Percentiles rank a stretch among this genome's conserved stretches.
Conservation (phyloP, 2,113 vertebrate genomes). For the Chionis minor region DNA sequence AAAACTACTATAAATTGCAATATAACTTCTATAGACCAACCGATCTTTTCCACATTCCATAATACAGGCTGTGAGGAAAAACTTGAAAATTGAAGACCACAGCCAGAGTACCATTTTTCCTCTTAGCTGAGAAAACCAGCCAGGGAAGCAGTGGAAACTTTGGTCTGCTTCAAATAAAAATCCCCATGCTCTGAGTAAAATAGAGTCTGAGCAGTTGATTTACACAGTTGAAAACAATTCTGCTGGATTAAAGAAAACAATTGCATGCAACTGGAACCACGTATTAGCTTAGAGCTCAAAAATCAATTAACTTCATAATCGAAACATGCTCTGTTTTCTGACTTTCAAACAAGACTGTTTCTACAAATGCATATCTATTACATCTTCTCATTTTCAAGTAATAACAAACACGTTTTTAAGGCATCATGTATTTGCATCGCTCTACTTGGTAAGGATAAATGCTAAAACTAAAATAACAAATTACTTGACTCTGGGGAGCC, state of each 20-base stretch:
- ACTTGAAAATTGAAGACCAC: constrained; percentile 22
- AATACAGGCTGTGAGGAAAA: neutral
- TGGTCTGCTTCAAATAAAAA: neutral
- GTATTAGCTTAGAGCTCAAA: neutral
- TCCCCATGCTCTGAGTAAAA: neutral
- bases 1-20: neutral
- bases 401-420: neutral
- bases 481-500: neutral
- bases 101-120: constrained; percentile 1
- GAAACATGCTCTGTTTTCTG: constrained; percentile 24
- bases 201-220: neutral
- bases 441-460: constrained; percentile 6
- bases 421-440: neutral
- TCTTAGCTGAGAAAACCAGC: neutral
- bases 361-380: neutral
- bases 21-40: neutral
- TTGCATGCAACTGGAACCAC: neutral
- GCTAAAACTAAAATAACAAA: neutral
- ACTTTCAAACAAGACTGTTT: neutral
- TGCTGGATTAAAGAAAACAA: neutral
- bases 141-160: neutral
- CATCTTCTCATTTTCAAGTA: neutral
- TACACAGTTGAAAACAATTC: neutral
- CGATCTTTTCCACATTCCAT: neutral
- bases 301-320: neutral